Conservation (phyloP, 2,888 invertebrate species). For the Aproaerema taeniolella region DNA sequence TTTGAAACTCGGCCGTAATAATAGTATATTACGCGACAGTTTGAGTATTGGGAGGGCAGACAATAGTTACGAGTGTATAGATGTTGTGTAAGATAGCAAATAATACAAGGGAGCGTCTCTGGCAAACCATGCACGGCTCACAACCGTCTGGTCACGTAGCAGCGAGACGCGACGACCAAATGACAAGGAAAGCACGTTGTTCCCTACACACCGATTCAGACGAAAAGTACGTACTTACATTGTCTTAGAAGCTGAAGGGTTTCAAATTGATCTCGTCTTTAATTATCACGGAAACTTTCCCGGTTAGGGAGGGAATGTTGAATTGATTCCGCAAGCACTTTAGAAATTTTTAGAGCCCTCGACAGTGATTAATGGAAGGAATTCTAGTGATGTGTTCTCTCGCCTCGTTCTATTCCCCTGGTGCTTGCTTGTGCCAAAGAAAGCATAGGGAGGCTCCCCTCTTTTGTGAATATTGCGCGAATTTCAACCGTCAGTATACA, state of each 20-base stretch:
- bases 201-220: slow-evolving; percentile 25
- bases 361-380: slow-evolving; percentile 74
- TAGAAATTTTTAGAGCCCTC: slow-evolving; percentile 65
- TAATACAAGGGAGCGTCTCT: slow-evolving; percentile 23
- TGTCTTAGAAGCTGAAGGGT: slow-evolving; percentile 33
- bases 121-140: neutral
- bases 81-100: slow-evolving; percentile 33
- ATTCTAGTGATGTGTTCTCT: slow-evolving; percentile 53
- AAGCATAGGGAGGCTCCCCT: slow-evolving; percentile 48
- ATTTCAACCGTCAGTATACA: slow-evolving; percentile 39
- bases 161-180: slow-evolving; percentile 10
- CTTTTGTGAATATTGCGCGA: slow-evolving; percentile 23
- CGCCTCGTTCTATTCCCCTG: slow-evolving; percentile 40
- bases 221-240: slow-evolving; percentile 33
- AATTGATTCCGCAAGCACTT: slow-evolving; percentile 71
- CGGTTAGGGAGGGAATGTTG: slow-evolving; percentile 55
- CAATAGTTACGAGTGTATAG: slow-evolving; percentile 32
- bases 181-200: slow-evolving; percentile 13
- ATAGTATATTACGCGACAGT: slow-evolving; percentile 46
- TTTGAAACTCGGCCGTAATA: slow-evolving; percentile 39
- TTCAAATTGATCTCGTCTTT: slow-evolving; percentile 61
- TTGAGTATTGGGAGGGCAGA: slow-evolving; percentile 39
- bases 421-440: slow-evolving; percentile 42
- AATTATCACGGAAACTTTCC: slow-evolving; percentile 64
- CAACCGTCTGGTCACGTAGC: slow-evolving; percentile 10